Evolutionary conservation across 2,888 invertebrate species (phyloP).

Genomic region (Serripes groenlandicus): DNA sequence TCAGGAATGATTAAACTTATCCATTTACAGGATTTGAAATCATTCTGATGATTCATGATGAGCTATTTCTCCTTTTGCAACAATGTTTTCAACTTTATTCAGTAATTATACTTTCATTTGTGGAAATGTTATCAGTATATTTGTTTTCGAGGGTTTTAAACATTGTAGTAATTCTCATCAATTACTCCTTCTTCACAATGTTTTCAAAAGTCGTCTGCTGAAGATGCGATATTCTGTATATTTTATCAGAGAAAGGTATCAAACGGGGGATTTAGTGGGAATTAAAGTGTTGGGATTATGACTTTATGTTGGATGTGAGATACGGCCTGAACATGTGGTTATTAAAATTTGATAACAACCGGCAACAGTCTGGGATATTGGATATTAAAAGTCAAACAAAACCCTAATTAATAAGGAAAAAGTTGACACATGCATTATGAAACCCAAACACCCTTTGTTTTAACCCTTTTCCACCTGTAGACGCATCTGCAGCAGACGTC

Average conservation of each 20-base stretch:
- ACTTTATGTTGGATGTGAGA: not conserved
- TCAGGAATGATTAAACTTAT: too few species aligned
- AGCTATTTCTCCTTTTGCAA: too few species aligned
- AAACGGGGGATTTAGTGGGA: not conserved
- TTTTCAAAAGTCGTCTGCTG: not conserved
- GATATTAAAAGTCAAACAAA: conserved; percentile 30
- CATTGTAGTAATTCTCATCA: too few species aligned
- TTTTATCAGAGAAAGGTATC: not conserved
- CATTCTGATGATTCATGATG: too few species aligned
- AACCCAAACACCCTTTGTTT: not conserved
- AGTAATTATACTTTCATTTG: not conserved
- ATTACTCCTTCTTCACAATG: not conserved
- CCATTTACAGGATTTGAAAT: too few species aligned
- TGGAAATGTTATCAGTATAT: too few species aligned
- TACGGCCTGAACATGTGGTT: conserved; percentile 13
- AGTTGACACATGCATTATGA: conserved; percentile 21
- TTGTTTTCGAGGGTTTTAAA: too few species aligned
- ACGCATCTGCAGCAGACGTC: not conserved
- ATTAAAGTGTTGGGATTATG: conserved; percentile 14
- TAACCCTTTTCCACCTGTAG: not conserved
- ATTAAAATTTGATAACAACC: conserved; percentile 14
- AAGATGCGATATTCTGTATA: not conserved
- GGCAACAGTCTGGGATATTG: conserved; percentile 13
- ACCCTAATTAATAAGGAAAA: conserved; percentile 24
- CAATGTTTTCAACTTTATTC: too few species aligned